A percentile compares a stretch with the other conserved stretches of the same genome.
These are phyloP conservation scores for Lobophora halterata DNA, from an alignment of 2,888 invertebrate species.

Conservation along the genomic window DNA sequence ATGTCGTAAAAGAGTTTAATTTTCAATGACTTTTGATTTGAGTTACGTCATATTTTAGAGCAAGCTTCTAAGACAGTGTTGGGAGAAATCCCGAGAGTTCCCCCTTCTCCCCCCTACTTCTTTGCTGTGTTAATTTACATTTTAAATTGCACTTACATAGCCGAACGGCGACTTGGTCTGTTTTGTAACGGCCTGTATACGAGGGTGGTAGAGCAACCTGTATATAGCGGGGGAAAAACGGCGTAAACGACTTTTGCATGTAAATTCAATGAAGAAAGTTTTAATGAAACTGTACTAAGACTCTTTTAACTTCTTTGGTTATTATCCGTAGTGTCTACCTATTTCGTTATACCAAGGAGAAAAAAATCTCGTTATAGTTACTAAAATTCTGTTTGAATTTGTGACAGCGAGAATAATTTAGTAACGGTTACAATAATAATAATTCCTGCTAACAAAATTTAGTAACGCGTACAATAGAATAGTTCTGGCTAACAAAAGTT, in stretches of 20 bases:
- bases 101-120: constrained; percentile 65
- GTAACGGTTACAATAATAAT: no score
- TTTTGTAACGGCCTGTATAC: constrained; percentile 63
- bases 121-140: constrained; percentile 81
- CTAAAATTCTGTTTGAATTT: no score
- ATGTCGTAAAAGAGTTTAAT: neutral
- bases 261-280: constrained; percentile 17
- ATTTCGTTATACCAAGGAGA: no score
- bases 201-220: constrained; percentile 24
- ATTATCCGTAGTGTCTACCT: no score
- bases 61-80: constrained; percentile 65
- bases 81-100: constrained; percentile 60
- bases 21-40: neutral
- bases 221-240: constrained; percentile 29
- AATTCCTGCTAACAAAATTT: no score
- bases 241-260: constrained; percentile 30
- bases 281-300: no score
- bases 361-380: no score
- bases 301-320: no score
- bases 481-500: no score
- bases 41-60: constrained; percentile 24
- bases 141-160: constrained; percentile 82
- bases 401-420: no score
- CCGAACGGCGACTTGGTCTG: constrained; percentile 70
- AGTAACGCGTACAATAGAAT: no score